Evolutionary conservation across 1,140 invertebrate species (phyloP), one percentile per base, ranked within the genome.

Genomic region (Copidosoma floridanum): DNA sequence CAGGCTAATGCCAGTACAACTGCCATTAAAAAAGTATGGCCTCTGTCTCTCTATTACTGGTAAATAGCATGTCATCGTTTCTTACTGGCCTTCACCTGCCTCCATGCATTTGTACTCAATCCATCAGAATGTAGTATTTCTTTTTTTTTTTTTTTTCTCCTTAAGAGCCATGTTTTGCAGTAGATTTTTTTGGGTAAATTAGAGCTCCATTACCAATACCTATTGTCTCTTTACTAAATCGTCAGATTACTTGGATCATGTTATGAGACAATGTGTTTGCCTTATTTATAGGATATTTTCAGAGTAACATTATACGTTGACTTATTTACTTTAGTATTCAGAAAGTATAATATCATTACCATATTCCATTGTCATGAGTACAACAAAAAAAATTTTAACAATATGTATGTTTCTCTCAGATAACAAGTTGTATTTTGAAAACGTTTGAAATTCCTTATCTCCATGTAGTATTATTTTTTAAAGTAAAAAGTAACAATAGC

Each of bases 221-320:
- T 40, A 4, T 23, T 35, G 32, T 29, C 21, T 35, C 8, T 18
- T n/a, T n/a, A 35, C 52, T 44, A n/a, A 43, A 18, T 44, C 52
- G 37, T n/a, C 16, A 18, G 29, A 27, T 41, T 51, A 59, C 20
- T 24, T 24, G 12, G 35, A n/a, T 44, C 38, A 53, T 40, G 24
- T 18, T 24, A 50, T 32, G 41, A 56, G 29, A 46, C 29, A 35
- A 4, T 46, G n/a, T n/a, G 18, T 56, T 44, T 56, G 47, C 35
- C 35, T 50, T 50, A 50, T n/a, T 20, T 16, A 8, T 20, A 35
- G 47, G 32, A 51, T 37, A 51, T 35, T 37, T 37, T 37, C 32
- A 14, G 48, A 4, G 18, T 7, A 20, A 23, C 23, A 14, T 35
- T 14, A 21, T 23, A 12, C 20, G 35, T 18, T 7, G 18, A 35